Evolutionary conservation across 2,888 invertebrate species (phyloP), one percentile per base, ranked within the genome.

Genomic region (Drosophila nr. perissopoda): DNA sequence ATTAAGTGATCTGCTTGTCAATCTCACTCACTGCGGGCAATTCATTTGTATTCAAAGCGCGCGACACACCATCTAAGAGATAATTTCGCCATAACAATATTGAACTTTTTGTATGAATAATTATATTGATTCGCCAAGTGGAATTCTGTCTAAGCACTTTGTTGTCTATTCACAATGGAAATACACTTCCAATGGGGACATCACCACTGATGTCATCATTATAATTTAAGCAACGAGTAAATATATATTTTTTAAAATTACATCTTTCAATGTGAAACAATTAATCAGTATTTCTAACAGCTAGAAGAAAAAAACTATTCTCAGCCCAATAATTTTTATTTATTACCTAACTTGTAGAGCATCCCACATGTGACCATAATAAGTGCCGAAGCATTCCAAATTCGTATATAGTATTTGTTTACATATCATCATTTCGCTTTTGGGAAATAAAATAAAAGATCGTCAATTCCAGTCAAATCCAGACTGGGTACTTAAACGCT

Each of bases 81-180:
- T 80, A 89, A 82, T 88, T 87, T 82, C 33, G 67, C 74, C 69
- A 88, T 89, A 82, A 84, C 62, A 64, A 72, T 77, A 81, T 66
- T 73, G 56, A 74, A 74, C 58, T 70, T 58, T 69, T 64, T 60
- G 40, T 74, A 56, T 16, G 46, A 54, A 52, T 42, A 21, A 42
- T 69, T 60, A 48, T 38, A 70, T 79, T 70, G 70, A 61, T 66
- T 60, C 40, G 29, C 53, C 64, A 54, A 65, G 61, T 72, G 56
- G 25, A 73, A 72, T 59, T 57, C 56, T 33, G 62, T 54, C 49
- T 58, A 56, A 56, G 59, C 51, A 40, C 58, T 38, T 59, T 69
- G 52, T 54, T 57, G 29, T 48, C 13, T 33, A 25, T 48, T 54
- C 38, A 38, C 69, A 38, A 21, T 18, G n/a, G 48, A 71, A 40